Conservation (phyloP, 2,888 invertebrate genomes). For the Apamea monoglypha region DNA sequence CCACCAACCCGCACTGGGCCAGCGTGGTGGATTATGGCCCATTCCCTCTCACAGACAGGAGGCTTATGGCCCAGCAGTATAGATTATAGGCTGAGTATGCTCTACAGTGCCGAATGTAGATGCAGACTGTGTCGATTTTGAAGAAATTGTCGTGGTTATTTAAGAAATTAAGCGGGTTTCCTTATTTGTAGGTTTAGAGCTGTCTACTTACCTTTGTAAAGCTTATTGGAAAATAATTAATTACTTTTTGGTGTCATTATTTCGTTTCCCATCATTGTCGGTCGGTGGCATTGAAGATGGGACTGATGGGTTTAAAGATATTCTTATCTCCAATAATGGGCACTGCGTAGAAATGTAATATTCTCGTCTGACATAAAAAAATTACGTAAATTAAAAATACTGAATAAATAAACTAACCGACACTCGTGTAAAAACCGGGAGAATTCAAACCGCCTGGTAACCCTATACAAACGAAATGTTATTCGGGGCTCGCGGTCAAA, state of each 20-base stretch:
- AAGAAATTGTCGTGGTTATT: not conserved
- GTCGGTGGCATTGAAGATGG: not conserved
- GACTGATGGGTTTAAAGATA: not conserved
- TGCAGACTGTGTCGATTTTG: not conserved
- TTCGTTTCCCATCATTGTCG: not conserved
- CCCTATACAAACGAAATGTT: conserved; percentile 74
- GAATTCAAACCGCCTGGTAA: conserved; percentile 40
- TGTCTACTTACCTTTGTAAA: not conserved
- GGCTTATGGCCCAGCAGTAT: not conserved
- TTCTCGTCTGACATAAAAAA: not conserved
- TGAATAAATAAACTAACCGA: not conserved
- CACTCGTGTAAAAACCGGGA: not conserved
- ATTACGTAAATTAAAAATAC: not conserved
- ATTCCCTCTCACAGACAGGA: too few species aligned
- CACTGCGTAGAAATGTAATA: not conserved
- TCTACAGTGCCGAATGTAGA: not conserved
- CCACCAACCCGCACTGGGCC: not conserved
- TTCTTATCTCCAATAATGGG: not conserved
- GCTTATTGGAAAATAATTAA: not conserved
- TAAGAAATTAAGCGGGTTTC: not conserved
- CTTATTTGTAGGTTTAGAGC: not conserved
- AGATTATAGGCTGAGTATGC: not conserved
- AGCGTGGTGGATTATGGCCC: too few species aligned
- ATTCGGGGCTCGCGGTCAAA: conserved; percentile 75
- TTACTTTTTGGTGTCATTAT: not conserved